Evolutionary conservation across 2,888 invertebrate species (phyloP), one percentile per base, ranked within the genome.

Genomic region (Drosophila imparisetae): DNA sequence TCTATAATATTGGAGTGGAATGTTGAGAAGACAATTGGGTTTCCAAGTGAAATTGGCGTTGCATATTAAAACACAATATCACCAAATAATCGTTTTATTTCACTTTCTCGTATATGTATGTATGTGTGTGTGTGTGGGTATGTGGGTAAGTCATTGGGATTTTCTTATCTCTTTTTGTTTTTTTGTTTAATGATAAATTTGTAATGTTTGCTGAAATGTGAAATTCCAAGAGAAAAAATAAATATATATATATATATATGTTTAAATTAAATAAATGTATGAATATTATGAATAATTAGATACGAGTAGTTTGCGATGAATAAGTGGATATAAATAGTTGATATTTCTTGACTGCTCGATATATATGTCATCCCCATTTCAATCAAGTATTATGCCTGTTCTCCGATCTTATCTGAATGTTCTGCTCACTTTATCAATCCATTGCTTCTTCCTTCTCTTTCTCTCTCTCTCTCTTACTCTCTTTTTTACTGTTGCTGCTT

Each of bases 71-170:
- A 83, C 83, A 83, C 86, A 77, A 71, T 72, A 77, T 86, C 81
- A 80, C 81, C 89, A 89, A 83, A 74, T 67, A 86, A 74, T 81
- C 62, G 59, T 50, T 89, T 89, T 83, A 86, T 86, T 83, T 75
- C 72, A 71, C 72, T 78, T 78, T 75, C 57, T 72, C 72, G 78
- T 71, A 61, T 62, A 7, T 68, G 55, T 30, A 30, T 30, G 8
- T 34, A 13, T 69, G 30, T 72, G 27, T 52, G 30, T 72, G 36
- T 58, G 57, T 40, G 29, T 62, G 32, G 38, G 36, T 62, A 30
- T 49, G 42, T 65, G 30, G 49, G 59, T 64, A 60, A 60, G 71
- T 65, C 45, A 61, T 57, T 62, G 32, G 53, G 30, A 52, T 32
- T 52, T 30, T 30, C 30, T 4, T 52, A 49, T 30, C 48, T 55